Conservation (phyloP, 1,140 invertebrate species). For the Heliconius hewitsoni region DNA sequence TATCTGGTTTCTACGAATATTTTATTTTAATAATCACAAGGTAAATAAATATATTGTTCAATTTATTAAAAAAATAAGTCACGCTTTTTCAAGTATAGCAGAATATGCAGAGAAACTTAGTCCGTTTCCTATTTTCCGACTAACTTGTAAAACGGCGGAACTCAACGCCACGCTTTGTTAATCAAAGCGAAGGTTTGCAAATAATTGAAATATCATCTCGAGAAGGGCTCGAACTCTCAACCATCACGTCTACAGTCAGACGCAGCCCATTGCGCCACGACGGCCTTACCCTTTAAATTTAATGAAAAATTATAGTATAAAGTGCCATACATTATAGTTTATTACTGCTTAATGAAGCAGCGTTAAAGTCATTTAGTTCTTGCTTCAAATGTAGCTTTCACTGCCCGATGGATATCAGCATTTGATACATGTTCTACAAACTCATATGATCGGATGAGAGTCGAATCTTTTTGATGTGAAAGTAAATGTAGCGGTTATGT, state of each 20-base stretch:
- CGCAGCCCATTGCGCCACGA: too few species aligned
- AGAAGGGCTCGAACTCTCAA: too few species aligned
- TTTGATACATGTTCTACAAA: constrained; percentile 7
- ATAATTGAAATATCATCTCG: too few species aligned
- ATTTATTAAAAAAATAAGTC: too few species aligned
- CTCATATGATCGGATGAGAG: constrained; percentile 4
- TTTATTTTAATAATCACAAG: neutral
- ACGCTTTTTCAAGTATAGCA: too few species aligned
- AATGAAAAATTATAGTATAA: neutral
- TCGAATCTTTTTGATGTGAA: constrained; percentile 9
- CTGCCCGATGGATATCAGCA: neutral
- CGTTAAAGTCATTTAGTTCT: neutral
- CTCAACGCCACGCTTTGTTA: too few species aligned
- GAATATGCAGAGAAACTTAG: too few species aligned
- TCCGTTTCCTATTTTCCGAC: too few species aligned
- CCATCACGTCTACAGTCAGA: too few species aligned
- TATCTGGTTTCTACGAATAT: neutral
- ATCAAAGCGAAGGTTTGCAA: too few species aligned
- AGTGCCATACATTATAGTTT: neutral
- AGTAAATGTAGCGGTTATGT: neutral
- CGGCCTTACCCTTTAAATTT: neutral
- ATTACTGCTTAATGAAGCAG: neutral
- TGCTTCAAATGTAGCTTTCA: neutral
- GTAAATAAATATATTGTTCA: too few species aligned
- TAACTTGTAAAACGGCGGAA: too few species aligned